Evolutionary conservation across 2,888 invertebrate species (phyloP).

Genomic region (Tubulanus polymorphus): DNA sequence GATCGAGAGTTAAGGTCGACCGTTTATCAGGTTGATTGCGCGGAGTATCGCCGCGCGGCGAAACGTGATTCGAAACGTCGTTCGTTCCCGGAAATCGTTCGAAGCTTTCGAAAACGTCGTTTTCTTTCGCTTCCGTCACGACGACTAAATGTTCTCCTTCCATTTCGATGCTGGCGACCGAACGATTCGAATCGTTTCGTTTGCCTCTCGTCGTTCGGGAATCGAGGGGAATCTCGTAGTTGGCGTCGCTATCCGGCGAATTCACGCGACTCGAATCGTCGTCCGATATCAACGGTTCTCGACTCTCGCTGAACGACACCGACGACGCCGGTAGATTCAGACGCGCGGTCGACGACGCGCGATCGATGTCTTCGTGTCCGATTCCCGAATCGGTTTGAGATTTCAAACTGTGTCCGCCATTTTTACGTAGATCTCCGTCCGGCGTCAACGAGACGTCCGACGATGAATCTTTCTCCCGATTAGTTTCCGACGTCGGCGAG

Average conservation of each 20-base stretch:
- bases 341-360: no score
- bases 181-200: constrained; percentile 28
- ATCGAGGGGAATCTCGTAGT: constrained; percentile 7
- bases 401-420: constrained; percentile 26
- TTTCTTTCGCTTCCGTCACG: constrained; percentile 39
- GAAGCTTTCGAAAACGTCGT: constrained; percentile 11
- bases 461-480: not conserved
- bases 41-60: not conserved
- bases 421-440: not conserved
- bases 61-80: constrained; percentile 3
- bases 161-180: constrained; percentile 51
- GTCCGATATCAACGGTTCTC: not conserved
- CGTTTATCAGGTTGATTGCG: constrained; percentile 20
- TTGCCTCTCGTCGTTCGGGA: constrained; percentile 16
- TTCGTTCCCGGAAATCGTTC: constrained; percentile 6
- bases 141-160: constrained; percentile 52
- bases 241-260: constrained; percentile 26
- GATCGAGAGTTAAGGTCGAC: constrained; percentile 20
- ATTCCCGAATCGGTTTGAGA: constrained; percentile 36
- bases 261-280: constrained; percentile 12
- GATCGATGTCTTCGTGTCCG: constrained; percentile 22
- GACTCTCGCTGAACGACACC: not conserved
- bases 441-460: not conserved
- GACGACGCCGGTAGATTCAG: not conserved
- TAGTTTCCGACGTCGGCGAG: not conserved